Conservation (phyloP, 2,888 invertebrate genomes). For the Loripinus fragilis region DNA sequence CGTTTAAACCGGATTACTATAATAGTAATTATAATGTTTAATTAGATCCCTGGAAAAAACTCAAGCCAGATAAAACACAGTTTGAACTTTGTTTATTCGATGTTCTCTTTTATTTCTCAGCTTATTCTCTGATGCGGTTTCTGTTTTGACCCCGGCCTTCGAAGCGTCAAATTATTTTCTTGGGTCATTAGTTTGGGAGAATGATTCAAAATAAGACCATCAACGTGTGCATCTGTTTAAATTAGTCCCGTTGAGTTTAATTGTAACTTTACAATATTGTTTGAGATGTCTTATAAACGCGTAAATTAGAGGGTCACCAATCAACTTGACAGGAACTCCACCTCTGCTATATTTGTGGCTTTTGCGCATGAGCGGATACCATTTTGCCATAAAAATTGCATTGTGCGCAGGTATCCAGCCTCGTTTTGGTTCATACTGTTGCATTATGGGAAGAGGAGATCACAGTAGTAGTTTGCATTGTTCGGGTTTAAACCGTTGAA, state of each 20-base stretch:
- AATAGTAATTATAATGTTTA: background rate
- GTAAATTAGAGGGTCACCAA: slow-evolving; percentile 33
- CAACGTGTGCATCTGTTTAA: slow-evolving; percentile 60
- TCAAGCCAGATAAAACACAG: background rate
- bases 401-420: slow-evolving; percentile 35
- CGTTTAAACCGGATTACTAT: background rate
- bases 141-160: slow-evolving; percentile 12
- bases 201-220: slow-evolving; percentile 40
- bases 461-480: background rate
- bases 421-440: background rate
- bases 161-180: slow-evolving; percentile 61
- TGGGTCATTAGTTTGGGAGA: slow-evolving; percentile 52
- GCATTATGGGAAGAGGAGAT: slow-evolving; percentile 11
- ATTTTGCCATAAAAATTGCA: slow-evolving; percentile 27
- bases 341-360: slow-evolving; percentile 26
- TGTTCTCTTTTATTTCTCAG: background rate
- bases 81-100: slow-evolving; percentile 8
- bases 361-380: slow-evolving; percentile 21
- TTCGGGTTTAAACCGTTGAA: background rate
- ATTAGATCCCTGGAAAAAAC: background rate
- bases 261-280: slow-evolving; percentile 31
- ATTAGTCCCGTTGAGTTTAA: slow-evolving; percentile 47
- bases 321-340: slow-evolving; percentile 47
- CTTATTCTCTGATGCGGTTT: slow-evolving; percentile 9
- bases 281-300: slow-evolving; percentile 10